phyloP scores from a whole-genome alignment of 2,888 invertebrate species.

The Gastracanthus pulcherrimus region DNA sequence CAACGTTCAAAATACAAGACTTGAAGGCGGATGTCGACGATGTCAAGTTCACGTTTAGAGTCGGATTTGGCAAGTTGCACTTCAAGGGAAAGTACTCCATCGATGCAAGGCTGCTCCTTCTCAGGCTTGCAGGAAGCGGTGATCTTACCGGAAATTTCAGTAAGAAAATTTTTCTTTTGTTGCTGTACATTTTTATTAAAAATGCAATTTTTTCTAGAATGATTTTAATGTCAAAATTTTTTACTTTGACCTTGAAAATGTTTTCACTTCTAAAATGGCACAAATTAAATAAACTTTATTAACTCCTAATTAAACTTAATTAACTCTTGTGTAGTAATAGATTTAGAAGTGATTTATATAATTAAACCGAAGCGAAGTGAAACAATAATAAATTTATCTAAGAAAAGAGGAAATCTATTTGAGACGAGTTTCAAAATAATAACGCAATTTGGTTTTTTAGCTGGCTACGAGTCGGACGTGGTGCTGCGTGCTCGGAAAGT shows the following conservation, averaged over 20 bases:
- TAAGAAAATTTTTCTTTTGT: conserved; percentile 76
- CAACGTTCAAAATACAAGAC: conserved; percentile 69
- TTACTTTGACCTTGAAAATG: too few species aligned
- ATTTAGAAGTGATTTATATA: too few species aligned
- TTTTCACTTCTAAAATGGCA: too few species aligned
- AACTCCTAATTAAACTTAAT: too few species aligned
- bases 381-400: too few species aligned
- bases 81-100: conserved; percentile 85
- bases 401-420: too few species aligned
- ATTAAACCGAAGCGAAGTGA: too few species aligned
- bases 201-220: too few species aligned
- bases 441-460: conserved; percentile 76
- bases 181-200: too few species aligned
- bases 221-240: too few species aligned
- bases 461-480: conserved; percentile 83
- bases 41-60: conserved; percentile 82
- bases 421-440: not conserved
- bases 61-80: conserved; percentile 80
- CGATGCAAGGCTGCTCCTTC: conserved; percentile 82
- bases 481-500: conserved; percentile 82
- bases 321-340: too few species aligned
- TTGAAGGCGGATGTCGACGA: conserved; percentile 80
- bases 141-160: conserved; percentile 84
- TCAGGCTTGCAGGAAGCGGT: conserved; percentile 83
- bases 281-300: too few species aligned